Evolutionary conservation across 2,888 invertebrate genomes (phyloP).

Genomic region (Iselma pallidipennis): DNA sequence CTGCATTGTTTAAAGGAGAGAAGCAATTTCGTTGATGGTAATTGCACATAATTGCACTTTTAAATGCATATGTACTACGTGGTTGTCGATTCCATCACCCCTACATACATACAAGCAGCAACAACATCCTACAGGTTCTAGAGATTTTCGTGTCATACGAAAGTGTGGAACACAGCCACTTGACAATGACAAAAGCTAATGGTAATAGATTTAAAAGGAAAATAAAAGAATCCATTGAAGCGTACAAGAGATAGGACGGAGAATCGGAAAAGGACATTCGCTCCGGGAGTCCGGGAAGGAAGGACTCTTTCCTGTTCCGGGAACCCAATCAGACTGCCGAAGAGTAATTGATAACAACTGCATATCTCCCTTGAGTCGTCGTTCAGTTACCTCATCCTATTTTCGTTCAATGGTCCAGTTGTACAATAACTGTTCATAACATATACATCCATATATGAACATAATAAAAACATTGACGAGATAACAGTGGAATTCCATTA

Average conservation of each 20-base stretch:
- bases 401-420: neutral
- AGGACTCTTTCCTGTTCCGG: conserved; percentile 57
- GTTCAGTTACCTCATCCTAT: neutral
- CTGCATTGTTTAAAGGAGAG: neutral
- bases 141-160: neutral
- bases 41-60: neutral
- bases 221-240: conserved; percentile 43
- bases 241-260: conserved; percentile 45
- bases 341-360: conserved; percentile 49
- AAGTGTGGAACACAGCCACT: conserved; percentile 9
- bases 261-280: conserved; percentile 55
- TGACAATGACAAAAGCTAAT: conserved; percentile 31
- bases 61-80: neutral
- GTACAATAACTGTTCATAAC: too few relatives aligned
- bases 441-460: conserved; percentile 29
- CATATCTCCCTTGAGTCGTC: conserved; percentile 19
- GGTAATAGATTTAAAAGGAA: conserved; percentile 34
- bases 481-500: conserved; percentile 52
- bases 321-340: conserved; percentile 52
- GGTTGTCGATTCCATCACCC: neutral
- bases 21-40: neutral
- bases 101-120: neutral
- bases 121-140: neutral
- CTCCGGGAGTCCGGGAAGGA: conserved; percentile 57
- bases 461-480: conserved; percentile 21